Base-by-base conservation (phyloP, 1,140 invertebrate species). In the Drosophila kohkoa region DNA sequence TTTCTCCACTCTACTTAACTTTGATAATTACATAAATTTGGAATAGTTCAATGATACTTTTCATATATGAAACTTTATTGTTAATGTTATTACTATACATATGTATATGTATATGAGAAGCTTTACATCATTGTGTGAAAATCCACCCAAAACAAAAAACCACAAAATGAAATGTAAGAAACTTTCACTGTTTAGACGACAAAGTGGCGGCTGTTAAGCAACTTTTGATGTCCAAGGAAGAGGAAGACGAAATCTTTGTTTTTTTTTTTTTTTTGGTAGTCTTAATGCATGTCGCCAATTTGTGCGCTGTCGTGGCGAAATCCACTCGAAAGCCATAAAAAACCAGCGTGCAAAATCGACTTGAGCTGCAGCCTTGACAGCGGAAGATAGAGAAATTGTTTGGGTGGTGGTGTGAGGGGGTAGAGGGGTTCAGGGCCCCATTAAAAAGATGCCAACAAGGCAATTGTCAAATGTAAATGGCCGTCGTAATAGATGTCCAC, bases 381-480 rank as follows among this genome's bases (percentile, higher is more conserved):
- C 6, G 6, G 35, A 10, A 25, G 25, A 45, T 25, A 5, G 41
- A 25, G 16, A 6, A 32, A 32, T 32, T 5, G 7, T 38, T 7
- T 38, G 35, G 10, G 8, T 0, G n/a, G 8, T 38, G 35, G 32
- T 57, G 20, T 52, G 46, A 7, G 48, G 25, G 2, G 32, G 20
- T 5, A 5, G 32, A 8, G 32, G 51, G 41, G 20, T 46, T 15
- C 13, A 43, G 41, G 60, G 20, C 20, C 51, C 73, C 74, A 76
- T 76, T 76, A 73, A 83, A 80, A 83, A 85, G 77, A 87, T 82
- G 83, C 83, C 83, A 88, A 87, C 82, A 87, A 88, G 83, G 83
- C 83, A 87, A 88, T 87, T 87, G 83, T 82, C 79, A 88, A 82
- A 87, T 88, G 83, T 87, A 87, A 87, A 87, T 87, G 83, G 76